Evolutionary conservation across 2,797 vertebrate species (phyloP), one percentile per base, ranked within the genome.

Genomic region (Acanthurus leucopareius): DNA sequence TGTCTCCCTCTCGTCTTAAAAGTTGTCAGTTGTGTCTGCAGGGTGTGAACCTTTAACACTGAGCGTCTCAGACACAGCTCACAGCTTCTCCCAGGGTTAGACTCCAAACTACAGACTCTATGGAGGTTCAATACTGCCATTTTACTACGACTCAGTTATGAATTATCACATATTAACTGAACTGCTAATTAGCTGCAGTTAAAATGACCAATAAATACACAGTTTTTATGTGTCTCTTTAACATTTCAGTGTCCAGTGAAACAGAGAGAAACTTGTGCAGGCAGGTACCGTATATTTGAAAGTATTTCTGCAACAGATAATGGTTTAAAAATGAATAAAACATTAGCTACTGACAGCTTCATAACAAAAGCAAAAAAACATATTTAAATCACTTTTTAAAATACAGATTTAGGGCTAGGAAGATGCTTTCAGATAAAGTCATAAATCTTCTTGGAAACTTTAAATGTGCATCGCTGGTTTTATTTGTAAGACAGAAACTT

Each of bases 11-110:
- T 59, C 60, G 73, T 75, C 70, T 73, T 58, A 52, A 72, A 54
- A 53, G 68, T 78, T 74, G 77, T 76, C 64, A 32, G 25, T n/a
- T 62, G 25, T 57, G 59, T 77, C 62, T 78, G 60, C 62, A 57
- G 49, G 69, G 20, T 52, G 47, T 59, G 45, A 60, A 44, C 49
- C 42, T 65, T 69, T 40, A 48, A 52, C 68, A 48, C 53, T 19
- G 42, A 9, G 10, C 60, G 60, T 2, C 38, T 56, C 35, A 47
- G 25, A 71, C 28, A 65, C 32, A 10, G 8, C 16, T 42, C 25
- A 65, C 32, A 13, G 42, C 28, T 51, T 10, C 44, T 54, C 10
- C 49, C 57, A 62, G 25, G 28, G 19, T 17, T 7, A 32, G 5
- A 32, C 28, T 32, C 2, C 28, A 32, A 0, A 15, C 7, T 0